phyloP scores from a whole-genome alignment of 2,113 vertebrate species.

The Equus quagga region DNA sequence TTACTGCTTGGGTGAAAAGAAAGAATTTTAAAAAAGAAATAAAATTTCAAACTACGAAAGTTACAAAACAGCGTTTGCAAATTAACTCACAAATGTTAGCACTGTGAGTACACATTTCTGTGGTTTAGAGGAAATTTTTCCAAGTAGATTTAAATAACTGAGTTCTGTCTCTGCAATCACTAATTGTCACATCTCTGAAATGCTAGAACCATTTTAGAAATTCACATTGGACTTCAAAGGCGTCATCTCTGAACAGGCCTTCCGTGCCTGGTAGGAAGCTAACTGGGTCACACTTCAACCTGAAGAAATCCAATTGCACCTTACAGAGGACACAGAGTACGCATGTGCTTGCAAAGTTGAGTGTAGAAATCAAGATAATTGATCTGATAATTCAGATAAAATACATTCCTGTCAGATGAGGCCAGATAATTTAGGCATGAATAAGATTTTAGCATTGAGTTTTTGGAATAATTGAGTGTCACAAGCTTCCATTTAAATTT shows the following conservation, averaged over 20 bases:
- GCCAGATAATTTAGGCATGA: conserved; percentile 51
- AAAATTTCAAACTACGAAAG: conserved; percentile 1
- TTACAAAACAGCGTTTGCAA: neutral
- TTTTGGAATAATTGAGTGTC: conserved; percentile 60
- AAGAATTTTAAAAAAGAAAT: neutral
- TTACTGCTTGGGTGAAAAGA: neutral
- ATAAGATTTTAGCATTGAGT: conserved; percentile 63
- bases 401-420: conserved; percentile 35
- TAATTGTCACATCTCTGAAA: conserved; percentile 3
- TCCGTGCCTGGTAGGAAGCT: neutral
- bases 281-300: conserved; percentile 26
- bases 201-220: neutral
- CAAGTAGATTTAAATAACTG: conserved; percentile 11
- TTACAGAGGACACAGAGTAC: neutral
- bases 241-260: neutral
- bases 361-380: conserved; percentile 61
- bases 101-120: neutral
- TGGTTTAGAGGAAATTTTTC: neutral
- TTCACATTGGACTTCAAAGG: neutral
- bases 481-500: conserved; percentile 55
- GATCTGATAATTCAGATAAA: conserved; percentile 68
- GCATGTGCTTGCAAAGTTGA: neutral
- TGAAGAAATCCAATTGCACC: conserved; percentile 54
- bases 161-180: neutral
- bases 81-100: neutral